Conservation (phyloP, 2,113 vertebrate genomes). For the Trogon surrucura region DNA sequence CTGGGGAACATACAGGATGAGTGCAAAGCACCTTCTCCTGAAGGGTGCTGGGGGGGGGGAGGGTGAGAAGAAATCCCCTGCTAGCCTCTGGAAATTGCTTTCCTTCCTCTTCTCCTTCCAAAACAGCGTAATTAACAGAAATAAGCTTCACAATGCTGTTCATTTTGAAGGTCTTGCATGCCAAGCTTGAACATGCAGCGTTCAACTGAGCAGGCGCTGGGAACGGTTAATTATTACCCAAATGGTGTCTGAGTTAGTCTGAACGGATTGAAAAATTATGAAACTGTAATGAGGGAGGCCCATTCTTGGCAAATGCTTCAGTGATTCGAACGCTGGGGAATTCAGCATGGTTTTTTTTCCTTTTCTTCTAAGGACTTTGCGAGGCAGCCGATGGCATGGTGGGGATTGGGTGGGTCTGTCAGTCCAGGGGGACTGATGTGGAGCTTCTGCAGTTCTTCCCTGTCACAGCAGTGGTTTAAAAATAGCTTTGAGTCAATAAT, state of each 20-base stretch:
- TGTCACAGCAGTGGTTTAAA: not conserved
- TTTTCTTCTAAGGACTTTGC: not conserved
- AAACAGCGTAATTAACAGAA: not conserved
- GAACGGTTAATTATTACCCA: slow-evolving; percentile 62
- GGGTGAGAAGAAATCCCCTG: not conserved
- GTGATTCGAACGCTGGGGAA: slow-evolving; percentile 63
- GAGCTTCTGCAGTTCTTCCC: not conserved
- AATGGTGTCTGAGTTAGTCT: slow-evolving; percentile 34
- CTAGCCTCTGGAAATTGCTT: not conserved
- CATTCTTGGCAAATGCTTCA: not conserved
- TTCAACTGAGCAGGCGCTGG: not conserved
- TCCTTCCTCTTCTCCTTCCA: slow-evolving; percentile 44
- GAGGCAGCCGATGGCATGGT: not conserved
- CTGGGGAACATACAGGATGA: not conserved
- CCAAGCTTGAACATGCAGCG: not conserved
- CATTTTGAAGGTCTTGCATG: not conserved
- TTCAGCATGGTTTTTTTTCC: slow-evolving; percentile 16
- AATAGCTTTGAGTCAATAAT: not conserved
- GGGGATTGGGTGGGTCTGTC: not conserved
- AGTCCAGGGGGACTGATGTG: not conserved
- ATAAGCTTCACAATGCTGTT: not conserved
- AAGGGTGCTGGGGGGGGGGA: not conserved
- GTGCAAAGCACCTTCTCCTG: rapidly evolving
- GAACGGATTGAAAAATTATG: slow-evolving; percentile 21
- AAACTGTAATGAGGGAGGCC: slow-evolving; percentile 52